Evolutionary conservation across 2,113 vertebrate genomes (phyloP).

Genomic region (Hypanus sabinus): DNA sequence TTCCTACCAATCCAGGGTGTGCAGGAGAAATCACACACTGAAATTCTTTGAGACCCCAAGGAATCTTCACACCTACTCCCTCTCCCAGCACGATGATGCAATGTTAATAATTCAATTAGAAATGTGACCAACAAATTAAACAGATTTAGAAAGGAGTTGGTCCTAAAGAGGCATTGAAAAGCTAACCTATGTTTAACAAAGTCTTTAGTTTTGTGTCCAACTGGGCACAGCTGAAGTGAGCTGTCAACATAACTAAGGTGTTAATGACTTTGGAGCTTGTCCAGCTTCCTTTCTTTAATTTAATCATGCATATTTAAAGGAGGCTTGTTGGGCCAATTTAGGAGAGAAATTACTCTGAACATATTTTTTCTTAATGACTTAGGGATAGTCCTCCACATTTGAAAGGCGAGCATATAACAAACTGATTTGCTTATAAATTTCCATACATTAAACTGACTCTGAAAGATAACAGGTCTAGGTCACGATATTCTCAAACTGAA

Average conservation of each 20-base stretch:
- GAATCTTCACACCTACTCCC: neutral
- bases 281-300: conserved; percentile 13
- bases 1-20: neutral
- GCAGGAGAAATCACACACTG: neutral
- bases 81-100: neutral
- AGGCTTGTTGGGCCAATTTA: neutral
- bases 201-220: neutral
- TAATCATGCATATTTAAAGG: conserved; percentile 2
- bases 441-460: neutral
- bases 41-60: neutral
- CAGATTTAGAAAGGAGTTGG: neutral
- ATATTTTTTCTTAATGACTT: neutral
- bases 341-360: neutral
- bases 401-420: neutral
- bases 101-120: neutral
- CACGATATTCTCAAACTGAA: neutral
- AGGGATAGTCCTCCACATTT: neutral
- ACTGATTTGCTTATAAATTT: neutral
- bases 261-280: neutral
- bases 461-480: neutral
- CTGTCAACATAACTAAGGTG: conserved; percentile 7
- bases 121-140: neutral
- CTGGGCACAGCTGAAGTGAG: neutral
- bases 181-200: neutral
- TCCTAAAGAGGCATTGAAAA: neutral